Conservation (phyloP, 2,113 vertebrate genomes). For the Poeciliopsis retropinna region DNA sequence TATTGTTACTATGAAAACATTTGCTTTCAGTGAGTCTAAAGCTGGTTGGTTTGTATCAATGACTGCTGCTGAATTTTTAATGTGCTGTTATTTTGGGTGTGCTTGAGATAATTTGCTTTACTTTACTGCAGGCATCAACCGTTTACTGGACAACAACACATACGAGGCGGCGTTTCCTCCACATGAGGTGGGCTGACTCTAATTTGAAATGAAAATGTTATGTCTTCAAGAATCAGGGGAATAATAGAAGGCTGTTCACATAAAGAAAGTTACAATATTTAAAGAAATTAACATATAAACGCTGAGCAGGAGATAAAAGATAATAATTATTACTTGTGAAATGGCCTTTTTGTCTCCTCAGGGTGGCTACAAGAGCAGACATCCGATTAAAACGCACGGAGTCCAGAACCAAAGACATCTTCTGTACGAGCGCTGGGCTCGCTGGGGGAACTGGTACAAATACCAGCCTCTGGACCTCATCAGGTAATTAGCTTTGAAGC, state of each 20-base stretch:
- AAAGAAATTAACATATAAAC: neutral
- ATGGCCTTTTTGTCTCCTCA: slow-evolving; percentile 55
- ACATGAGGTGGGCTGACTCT: slow-evolving; percentile 86
- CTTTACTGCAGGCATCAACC: slow-evolving; percentile 88
- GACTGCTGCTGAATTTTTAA: slow-evolving; percentile 23
- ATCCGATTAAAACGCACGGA: slow-evolving; percentile 94
- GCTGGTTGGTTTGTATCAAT: slow-evolving; percentile 23
- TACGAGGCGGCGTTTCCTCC: slow-evolving; percentile 98
- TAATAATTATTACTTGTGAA: neutral
- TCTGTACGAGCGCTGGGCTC: slow-evolving; percentile 96
- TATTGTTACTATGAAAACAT: slow-evolving; percentile 18
- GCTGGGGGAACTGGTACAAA: slow-evolving; percentile 99
- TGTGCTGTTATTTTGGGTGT: slow-evolving; percentile 9
- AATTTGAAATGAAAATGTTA: neutral
- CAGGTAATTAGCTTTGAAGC: slow-evolving; percentile 80
- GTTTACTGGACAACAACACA: slow-evolving; percentile 91
- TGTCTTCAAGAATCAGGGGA: neutral
- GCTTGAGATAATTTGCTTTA: slow-evolving; percentile 36
- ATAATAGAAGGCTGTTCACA: too few species aligned
- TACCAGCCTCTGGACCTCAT: slow-evolving; percentile 98
- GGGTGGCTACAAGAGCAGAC: slow-evolving; percentile 95
- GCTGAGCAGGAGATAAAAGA: neutral
- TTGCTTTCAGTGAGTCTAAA: slow-evolving; percentile 23
- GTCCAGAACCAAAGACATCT: slow-evolving; percentile 97
- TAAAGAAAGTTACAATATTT: neutral